Conservation (phyloP, 2,797 vertebrate species). For the Xyrichtys novacula region DNA sequence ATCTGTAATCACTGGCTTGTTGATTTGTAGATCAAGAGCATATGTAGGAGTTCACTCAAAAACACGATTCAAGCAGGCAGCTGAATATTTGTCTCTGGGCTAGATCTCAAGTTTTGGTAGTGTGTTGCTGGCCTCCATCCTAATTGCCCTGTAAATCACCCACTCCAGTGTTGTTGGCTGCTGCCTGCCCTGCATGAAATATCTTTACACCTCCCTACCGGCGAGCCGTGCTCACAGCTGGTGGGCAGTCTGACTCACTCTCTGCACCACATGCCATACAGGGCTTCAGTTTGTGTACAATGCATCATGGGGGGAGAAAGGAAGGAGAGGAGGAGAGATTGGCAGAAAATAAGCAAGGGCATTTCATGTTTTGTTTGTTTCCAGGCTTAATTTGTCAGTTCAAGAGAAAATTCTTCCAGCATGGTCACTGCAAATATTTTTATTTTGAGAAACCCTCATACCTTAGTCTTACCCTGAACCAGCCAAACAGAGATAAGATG, state of each 20-base stretch:
- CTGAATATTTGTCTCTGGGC: neutral
- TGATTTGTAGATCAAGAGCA: slow-evolving; percentile 2
- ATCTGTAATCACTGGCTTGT: neutral
- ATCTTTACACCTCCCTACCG: slow-evolving; percentile 68
- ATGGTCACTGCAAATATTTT: neutral
- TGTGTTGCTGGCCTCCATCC: slow-evolving; percentile 46
- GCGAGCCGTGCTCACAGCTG: slow-evolving; percentile 74
- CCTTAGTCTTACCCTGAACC: neutral
- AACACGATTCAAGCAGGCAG: slow-evolving; percentile 2
- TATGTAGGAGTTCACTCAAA: slow-evolving; percentile 9
- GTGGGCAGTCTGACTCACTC: slow-evolving; percentile 81
- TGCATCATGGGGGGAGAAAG: slow-evolving; percentile 41
- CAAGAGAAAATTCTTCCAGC: neutral
- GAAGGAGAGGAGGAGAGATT: neutral
- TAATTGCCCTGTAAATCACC: slow-evolving; percentile 62
- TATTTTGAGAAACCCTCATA: neutral
- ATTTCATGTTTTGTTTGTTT: slow-evolving; percentile 28
- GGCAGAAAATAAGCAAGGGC: slow-evolving; percentile 26
- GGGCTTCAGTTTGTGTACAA: slow-evolving; percentile 69
- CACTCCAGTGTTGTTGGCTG: slow-evolving; percentile 46
- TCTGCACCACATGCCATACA: slow-evolving; percentile 75
- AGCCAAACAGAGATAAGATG: neutral
- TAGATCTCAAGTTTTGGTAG: slow-evolving; percentile 10
- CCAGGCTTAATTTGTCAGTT: slow-evolving; percentile 4
- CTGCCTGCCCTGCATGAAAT: slow-evolving; percentile 60